Base-by-base conservation (phyloP, 2,797 vertebrate genomes). In the Eulemur albifrons region DNA sequence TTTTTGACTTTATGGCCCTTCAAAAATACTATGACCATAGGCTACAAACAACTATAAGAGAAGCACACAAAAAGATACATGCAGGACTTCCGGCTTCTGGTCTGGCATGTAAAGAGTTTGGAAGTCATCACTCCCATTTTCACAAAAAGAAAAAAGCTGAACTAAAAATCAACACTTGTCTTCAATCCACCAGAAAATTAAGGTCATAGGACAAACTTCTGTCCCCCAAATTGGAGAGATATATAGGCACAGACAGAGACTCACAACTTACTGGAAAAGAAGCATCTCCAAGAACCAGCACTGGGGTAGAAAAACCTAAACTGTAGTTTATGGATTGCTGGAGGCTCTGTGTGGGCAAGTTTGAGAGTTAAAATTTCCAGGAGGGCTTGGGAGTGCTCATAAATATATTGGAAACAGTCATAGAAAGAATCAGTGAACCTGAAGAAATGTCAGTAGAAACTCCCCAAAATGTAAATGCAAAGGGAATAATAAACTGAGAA, bases 121-220 rank as follows among this genome's bases (percentile, higher is more conserved):
- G 8, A 50, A 84, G 61, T 65, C 52, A 88, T 40, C 67, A 76
- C 2, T 32, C 9, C 9, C 35, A 84, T 81, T 13, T 8, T 88
- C 9, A 65, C 13, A 73, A 81, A n/a, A 75, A 86, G 17, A 70
- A 45, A 73, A 57, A 80, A 25, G 9, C 10, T 63, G 18, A 43
- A 67, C 13, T 93, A 9, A 81, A 77, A 95, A 61, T 77, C 67
- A 95, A 72, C 8, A 25, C 11, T 67, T 52, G 17, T 35, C 59
- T 84, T 93, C 82, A 6, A 83, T 27, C 2, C 13, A 40, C 13
- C 20, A 83, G 40, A 80, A 77, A 61, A 79, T 67, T 70, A 89
- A 61, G 21, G 32, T n/a, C 13, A 57, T 7, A 57, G 52, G 12
- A 2, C 25, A 52, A 85, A 80, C 25, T 15, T 25, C 25, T 81